Conservation (phyloP, 2,113 vertebrate genomes). For the Toxotes jaculatrix region DNA sequence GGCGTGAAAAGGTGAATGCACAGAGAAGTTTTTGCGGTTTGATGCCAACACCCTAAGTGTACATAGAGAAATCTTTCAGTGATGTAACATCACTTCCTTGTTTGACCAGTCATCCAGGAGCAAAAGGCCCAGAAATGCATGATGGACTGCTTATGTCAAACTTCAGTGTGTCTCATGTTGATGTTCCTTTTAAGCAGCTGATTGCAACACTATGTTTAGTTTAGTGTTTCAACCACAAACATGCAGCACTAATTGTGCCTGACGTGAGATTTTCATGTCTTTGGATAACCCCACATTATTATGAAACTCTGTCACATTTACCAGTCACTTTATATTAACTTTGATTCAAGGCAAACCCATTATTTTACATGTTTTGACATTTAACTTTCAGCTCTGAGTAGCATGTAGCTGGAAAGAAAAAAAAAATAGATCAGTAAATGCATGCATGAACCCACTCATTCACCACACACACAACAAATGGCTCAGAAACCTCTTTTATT, state of each 20-base stretch:
- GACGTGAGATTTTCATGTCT: not conserved
- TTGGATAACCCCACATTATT: constrained; percentile 5
- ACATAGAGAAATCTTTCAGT: not conserved
- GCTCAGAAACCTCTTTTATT: constrained; percentile 40
- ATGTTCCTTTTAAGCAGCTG: not conserved
- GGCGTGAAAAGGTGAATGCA: not conserved
- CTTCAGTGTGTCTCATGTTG: not conserved
- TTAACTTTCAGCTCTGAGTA: constrained; percentile 19
- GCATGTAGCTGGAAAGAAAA: not conserved
- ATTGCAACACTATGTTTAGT: not conserved
- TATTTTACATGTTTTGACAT: not conserved
- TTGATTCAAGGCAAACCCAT: not conserved
- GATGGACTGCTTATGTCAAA: not conserved
- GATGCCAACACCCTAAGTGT: constrained; percentile 24
- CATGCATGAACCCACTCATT: constrained; percentile 36
- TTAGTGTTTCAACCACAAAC: not conserved
- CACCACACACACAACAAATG: constrained; percentile 45
- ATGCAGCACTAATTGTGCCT: not conserved
- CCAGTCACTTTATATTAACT: not conserved
- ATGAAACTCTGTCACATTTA: constrained; percentile 4
- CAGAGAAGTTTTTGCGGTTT: constrained; percentile 19
- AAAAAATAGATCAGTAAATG: constrained; percentile 17
- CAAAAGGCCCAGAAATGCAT: not conserved
- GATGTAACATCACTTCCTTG: constrained; percentile 1
- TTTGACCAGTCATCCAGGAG: not conserved